Evolutionary conservation across 2,797 vertebrate species (phyloP).

Genomic region (Malurus splendens): DNA sequence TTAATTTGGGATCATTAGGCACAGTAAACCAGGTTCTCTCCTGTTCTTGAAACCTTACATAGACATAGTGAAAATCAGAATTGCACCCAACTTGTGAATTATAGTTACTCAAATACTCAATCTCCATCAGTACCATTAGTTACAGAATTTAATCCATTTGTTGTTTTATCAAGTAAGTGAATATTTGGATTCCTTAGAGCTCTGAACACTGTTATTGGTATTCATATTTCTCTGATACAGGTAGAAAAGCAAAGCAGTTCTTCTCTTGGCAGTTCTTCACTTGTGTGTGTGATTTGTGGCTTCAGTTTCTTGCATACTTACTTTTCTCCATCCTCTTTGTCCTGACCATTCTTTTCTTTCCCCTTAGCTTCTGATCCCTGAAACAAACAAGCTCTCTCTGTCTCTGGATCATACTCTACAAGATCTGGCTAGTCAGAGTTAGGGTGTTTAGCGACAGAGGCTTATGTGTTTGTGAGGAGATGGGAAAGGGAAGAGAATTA

Average conservation of each 20-base stretch:
- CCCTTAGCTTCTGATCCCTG: neutral
- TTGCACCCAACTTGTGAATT: neutral
- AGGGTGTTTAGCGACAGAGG: neutral
- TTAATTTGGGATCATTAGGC: neutral
- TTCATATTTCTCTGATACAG: neutral
- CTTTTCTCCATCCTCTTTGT: neutral
- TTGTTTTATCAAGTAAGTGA: neutral
- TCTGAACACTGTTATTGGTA: neutral
- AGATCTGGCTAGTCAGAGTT: neutral
- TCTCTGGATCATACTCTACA: neutral
- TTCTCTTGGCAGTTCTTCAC: neutral
- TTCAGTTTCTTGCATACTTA: neutral
- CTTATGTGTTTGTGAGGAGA: neutral
- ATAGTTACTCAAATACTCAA: neutral
- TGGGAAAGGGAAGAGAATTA: neutral
- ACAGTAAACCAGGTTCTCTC: neutral
- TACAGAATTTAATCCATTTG: neutral
- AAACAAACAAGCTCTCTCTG: neutral
- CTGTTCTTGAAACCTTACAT: neutral
- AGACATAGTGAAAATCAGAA: neutral
- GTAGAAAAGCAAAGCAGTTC: neutral
- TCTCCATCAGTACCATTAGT: neutral
- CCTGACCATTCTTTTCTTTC: neutral
- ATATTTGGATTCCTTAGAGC: neutral
- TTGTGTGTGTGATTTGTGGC: neutral